A percentile compares a stretch with the other conserved stretches of the same genome.
Conservation (phyloP, 2,888 invertebrate species). For the Lochmaea capreae region DNA sequence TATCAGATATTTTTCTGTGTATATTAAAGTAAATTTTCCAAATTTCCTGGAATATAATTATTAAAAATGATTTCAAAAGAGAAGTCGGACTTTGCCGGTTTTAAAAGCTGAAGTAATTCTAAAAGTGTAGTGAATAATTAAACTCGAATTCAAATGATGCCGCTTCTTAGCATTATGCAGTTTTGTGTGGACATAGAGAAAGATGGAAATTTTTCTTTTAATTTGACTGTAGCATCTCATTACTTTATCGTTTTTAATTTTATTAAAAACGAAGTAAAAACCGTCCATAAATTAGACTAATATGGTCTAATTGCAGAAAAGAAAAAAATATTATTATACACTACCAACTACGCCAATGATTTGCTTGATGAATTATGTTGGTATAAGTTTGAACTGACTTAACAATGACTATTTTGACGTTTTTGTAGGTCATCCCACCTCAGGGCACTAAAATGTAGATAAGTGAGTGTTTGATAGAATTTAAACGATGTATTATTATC, state of each 20-base stretch:
- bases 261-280: not conserved
- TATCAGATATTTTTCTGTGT: not conserved
- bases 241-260: slow-evolving; percentile 11
- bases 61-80: slow-evolving; percentile 1
- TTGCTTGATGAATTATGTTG: not conserved
- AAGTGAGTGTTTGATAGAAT: no score
- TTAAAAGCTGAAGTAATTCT: not conserved
- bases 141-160: slow-evolving; percentile 5
- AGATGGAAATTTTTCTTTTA: slow-evolving; percentile 2
- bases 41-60: not conserved
- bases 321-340: not conserved
- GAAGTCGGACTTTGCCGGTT: not conserved
- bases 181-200: not conserved
- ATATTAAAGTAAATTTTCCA: not conserved
- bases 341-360: not conserved
- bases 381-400: no score
- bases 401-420: no score
- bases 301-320: not conserved
- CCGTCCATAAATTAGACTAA: not conserved
- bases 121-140: slow-evolving; percentile 13
- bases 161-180: slow-evolving; percentile 12
- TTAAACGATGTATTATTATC: no score
- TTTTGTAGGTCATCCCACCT: no score
- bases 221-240: slow-evolving; percentile 17
- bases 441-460: no score